A percentile compares a stretch with the other conserved stretches of the same genome.
Conservation (phyloP, 1,140 invertebrate genomes). For the Camponotus pennsylvanicus region DNA sequence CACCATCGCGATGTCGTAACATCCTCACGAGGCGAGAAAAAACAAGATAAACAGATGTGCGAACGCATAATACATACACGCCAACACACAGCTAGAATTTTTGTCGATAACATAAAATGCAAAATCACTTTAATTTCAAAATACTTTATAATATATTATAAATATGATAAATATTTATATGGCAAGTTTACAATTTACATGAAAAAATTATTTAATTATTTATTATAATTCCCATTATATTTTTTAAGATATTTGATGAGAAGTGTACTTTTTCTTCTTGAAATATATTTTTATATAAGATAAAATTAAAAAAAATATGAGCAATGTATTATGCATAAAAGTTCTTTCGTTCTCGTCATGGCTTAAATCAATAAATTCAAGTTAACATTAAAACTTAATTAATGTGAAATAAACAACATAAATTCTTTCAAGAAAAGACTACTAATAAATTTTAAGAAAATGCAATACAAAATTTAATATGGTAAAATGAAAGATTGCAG, state of each 20-base stretch:
- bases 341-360: neutral
- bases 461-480: neutral
- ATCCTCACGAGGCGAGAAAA: neutral
- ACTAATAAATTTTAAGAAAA: neutral
- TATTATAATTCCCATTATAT: neutral
- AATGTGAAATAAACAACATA: neutral
- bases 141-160: neutral
- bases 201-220: constrained; percentile 9
- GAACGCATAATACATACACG: neutral
- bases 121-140: neutral
- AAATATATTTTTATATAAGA: neutral
- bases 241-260: neutral
- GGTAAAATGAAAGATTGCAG: constrained; percentile 13
- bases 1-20: neutral
- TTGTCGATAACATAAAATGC: neutral
- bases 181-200: neutral
- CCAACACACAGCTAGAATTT: neutral
- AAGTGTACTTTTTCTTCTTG: neutral
- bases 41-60: constrained; percentile 7
- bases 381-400: neutral
- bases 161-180: neutral
- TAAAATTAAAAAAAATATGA: neutral
- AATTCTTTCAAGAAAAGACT: neutral
- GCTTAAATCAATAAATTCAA: neutral
- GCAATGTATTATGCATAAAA: neutral